Base-by-base conservation (phyloP, 2,113 vertebrate species). In the Leptobrachium ailaonicum region DNA sequence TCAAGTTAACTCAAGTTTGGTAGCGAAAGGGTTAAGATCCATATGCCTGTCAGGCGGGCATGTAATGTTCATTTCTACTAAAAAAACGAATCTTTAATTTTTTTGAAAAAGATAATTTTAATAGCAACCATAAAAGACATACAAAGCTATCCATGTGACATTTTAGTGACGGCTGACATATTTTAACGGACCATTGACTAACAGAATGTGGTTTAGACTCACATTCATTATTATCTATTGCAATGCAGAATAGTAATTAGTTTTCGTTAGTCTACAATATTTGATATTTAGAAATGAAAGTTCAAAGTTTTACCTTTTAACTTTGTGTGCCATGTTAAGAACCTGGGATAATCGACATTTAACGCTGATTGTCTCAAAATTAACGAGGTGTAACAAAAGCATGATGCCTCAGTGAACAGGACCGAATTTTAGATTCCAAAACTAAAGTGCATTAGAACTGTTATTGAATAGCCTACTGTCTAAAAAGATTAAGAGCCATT, bases 341-440 rank as follows among this genome's bases (percentile, higher is more conserved):
- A 83, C 72, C 87, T 84, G 86, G 67, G 64, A 62, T 84, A 83
- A 88, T 77, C 83, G 86, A 86, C 88, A 85, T 86, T 87, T 87
- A 89, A 85, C 82, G 77, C 74, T 88, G 84, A 89, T 89, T 88
- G 76, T 76, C 83, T 85, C 54, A 80, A 78, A 68, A 78, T 86
- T 84, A 87, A 82, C 86, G 81, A 89, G 77, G 74, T 87, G 76
- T 82, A 86, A 84, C 70, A 8, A 83, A 86, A 82, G 86, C 82
- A 70, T 86, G 83, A 85, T 62, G 13, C 3, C 67, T 86, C 82
- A 85, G 42, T 69, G 72, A 81, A 53, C 72, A 58, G 74, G 79
- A 81, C 47, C 40, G 63, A 80, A 80, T 74, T 66, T 81, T 69
- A 68, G 79, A 60, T 69, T 62, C 20, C 42, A 62, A 54, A 81